Evolutionary conservation across 2,113 vertebrate genomes (phyloP).

Genomic region (Galemys pyrenaicus): DNA sequence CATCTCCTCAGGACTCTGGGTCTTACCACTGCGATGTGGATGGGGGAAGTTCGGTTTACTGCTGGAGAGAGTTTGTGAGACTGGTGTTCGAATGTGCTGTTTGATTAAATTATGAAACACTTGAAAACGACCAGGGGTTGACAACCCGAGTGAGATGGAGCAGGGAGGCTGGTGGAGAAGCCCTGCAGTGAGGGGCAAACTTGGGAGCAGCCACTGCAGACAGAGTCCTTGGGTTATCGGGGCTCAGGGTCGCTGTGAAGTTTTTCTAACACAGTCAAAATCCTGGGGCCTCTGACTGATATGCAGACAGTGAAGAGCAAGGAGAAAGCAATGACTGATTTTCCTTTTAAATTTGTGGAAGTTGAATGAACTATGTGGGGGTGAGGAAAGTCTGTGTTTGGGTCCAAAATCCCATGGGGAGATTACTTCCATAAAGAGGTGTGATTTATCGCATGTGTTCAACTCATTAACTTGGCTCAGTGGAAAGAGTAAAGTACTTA

Average conservation of each 20-base stretch:
- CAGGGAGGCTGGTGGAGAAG: neutral
- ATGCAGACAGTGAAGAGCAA: neutral
- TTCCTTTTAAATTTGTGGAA: slow-evolving; percentile 11
- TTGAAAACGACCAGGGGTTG: slow-evolving; percentile 84
- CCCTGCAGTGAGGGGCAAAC: neutral
- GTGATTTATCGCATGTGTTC: neutral
- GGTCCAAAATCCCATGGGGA: neutral
- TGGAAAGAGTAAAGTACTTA: neutral
- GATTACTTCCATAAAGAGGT: neutral
- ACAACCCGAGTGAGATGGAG: neutral
- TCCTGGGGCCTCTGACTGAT: neutral
- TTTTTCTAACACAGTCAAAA: slow-evolving; percentile 16
- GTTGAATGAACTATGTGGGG: neutral
- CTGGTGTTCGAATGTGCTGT: slow-evolving; percentile 84
- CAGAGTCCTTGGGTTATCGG: neutral
- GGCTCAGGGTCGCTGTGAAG: neutral
- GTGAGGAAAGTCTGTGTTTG: neutral
- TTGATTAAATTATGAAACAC: slow-evolving; percentile 88
- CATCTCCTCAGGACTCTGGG: neutral
- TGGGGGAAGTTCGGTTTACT: neutral
- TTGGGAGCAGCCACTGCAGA: neutral
- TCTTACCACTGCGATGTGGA: neutral
- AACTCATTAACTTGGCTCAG: slow-evolving; percentile 2
- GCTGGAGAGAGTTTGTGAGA: too few relatives aligned
- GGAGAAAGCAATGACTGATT: neutral